Percentiles rank a stretch among this genome's conserved stretches.
These are phyloP conservation scores for Thyatira batis DNA, from an alignment of 2,888 invertebrate species.

Conservation along the genomic window DNA sequence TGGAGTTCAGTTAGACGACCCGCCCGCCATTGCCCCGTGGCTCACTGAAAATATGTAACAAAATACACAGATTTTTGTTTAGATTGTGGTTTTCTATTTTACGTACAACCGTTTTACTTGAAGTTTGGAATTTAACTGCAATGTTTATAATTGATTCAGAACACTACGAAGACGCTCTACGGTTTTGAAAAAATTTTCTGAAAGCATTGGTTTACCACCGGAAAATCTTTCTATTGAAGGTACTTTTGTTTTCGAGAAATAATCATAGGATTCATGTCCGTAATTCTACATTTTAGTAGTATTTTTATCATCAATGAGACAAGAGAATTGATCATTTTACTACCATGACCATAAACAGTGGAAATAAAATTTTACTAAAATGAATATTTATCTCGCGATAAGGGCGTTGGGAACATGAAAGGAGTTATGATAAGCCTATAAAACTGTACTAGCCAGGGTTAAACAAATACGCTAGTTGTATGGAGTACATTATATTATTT, in stretches of 20 bases:
- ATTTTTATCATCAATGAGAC: background rate
- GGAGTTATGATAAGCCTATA: slow-evolving; percentile 34
- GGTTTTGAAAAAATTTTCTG: too few relatives aligned
- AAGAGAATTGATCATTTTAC: background rate
- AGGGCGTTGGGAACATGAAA: slow-evolving; percentile 18
- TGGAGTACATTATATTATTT: slow-evolving; percentile 45
- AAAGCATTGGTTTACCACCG: too few relatives aligned
- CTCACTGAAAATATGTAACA: background rate
- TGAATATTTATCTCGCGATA: slow-evolving; percentile 22
- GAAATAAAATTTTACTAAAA: slow-evolving; percentile 22
- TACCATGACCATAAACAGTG: background rate
- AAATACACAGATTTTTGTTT: background rate
- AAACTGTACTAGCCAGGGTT: slow-evolving; percentile 15
- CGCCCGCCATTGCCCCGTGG: background rate
- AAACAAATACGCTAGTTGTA: slow-evolving; percentile 14
- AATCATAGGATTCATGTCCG: background rate
- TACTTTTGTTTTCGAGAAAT: too few relatives aligned
- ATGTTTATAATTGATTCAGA: too few relatives aligned
- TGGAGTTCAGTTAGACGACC: background rate
- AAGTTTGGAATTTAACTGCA: background rate
- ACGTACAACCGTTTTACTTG: background rate
- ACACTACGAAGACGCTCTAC: too few relatives aligned
- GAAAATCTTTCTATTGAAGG: too few relatives aligned
- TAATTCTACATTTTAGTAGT: background rate
- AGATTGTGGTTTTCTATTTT: background rate